phyloP scores from a whole-genome alignment of 2,888 invertebrate species.

The Liposcelis brunnea region DNA sequence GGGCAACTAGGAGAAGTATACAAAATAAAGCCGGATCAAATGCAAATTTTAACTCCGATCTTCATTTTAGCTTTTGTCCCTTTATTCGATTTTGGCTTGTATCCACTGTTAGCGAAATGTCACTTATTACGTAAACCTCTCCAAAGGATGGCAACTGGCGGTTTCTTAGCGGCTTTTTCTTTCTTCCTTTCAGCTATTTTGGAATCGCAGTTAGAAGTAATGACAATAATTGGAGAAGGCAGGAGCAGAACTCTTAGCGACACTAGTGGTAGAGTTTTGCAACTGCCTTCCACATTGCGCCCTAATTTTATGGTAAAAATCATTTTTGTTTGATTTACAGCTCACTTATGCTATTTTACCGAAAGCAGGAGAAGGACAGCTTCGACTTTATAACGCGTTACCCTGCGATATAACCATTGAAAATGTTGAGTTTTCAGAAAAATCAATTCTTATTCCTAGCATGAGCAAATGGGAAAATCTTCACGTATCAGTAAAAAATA shows the following conservation, averaged over 20 bases:
- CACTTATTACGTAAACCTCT: constrained; percentile 56
- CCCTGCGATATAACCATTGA: constrained; percentile 11
- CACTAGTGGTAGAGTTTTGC: no score
- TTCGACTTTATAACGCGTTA: constrained; percentile 19
- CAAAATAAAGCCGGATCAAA: constrained; percentile 78
- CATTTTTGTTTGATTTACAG: constrained; percentile 14
- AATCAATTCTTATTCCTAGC: constrained; percentile 25
- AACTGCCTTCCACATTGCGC: no score
- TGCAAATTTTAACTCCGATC: constrained; percentile 83
- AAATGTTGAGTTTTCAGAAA: constrained; percentile 11
- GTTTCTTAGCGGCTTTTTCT: constrained; percentile 63
- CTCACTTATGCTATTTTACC: constrained; percentile 18
- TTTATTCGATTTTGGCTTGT: constrained; percentile 58
- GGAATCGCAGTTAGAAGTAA: constrained; percentile 29
- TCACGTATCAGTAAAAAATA: constrained; percentile 17
- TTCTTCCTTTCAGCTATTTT: constrained; percentile 68
- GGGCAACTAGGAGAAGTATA: constrained; percentile 51
- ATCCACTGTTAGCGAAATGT: constrained; percentile 57
- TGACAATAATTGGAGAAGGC: background rate
- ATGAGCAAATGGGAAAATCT: constrained; percentile 20
- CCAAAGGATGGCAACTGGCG: constrained; percentile 75
- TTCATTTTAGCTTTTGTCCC: constrained; percentile 75
- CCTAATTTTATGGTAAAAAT: no score
- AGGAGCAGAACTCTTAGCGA: constrained; percentile 19
- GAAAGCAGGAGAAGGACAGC: constrained; percentile 17